Evolutionary conservation across 2,797 vertebrate species (phyloP).

Genomic region (Taeniopygia guttata): DNA sequence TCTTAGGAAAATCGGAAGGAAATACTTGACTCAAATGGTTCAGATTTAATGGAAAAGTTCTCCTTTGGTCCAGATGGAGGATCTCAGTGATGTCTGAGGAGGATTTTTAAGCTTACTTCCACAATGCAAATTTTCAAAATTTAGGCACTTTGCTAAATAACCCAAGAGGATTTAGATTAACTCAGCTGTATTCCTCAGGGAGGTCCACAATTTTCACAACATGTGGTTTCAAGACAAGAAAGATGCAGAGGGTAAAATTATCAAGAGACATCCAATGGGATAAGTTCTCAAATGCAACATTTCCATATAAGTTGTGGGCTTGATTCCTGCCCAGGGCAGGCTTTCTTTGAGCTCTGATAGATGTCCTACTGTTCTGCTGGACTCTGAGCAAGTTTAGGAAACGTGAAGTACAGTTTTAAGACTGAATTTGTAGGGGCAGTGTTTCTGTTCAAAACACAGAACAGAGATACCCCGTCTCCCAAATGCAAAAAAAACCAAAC

Average conservation of each 20-base stretch:
- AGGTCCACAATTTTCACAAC: neutral
- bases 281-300: neutral
- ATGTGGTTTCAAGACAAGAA: neutral
- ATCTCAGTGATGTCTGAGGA: neutral
- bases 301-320: neutral
- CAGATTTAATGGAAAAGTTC: neutral
- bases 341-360: neutral
- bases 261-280: neutral
- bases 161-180: neutral
- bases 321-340: neutral
- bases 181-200: neutral
- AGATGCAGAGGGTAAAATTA: neutral
- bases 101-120: neutral
- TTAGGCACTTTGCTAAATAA: neutral
- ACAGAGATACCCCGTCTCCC: rapidly evolving
- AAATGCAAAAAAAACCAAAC: neutral
- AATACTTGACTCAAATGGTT: neutral
- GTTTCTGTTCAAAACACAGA: neutral
- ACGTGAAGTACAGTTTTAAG: neutral
- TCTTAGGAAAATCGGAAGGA: neutral
- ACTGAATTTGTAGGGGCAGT: neutral
- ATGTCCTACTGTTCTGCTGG: neutral
- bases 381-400: neutral
- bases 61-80: neutral
- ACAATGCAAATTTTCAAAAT: neutral